Evolutionary conservation across 37 sponge, comb jelly and placozoan genomes (phyloP), one percentile per base, ranked within the genome.

Genomic region (Lycopodina hypogea): DNA sequence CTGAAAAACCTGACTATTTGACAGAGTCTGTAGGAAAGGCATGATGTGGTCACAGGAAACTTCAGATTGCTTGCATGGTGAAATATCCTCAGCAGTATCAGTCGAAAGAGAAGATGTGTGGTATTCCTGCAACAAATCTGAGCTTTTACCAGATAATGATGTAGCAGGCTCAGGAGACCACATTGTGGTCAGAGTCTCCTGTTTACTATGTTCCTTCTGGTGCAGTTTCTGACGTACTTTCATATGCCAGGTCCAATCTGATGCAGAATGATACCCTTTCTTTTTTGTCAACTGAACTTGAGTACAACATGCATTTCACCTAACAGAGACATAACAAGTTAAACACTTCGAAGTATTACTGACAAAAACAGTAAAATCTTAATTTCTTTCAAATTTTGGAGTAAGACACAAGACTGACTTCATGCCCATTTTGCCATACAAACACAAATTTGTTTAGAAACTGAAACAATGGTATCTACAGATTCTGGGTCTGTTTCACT

Each of bases 231-330:
- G 4, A 28, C 74, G 50, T 50, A n/a, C 50, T n/a, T 4, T 48
- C 9, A 81, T 38, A 51, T 81, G 81, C 30, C 52, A 35, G 35
- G 71, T 61, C 81, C 81, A 81, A 57, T 81, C 71, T 37, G 81
- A 71, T 29, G 71, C 57, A 56, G 68, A n/a, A 45, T 33, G 30
- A 36, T 22, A 2, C 1, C 57, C 57, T n/a, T 9, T 28, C n/a
- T 70, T 79, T 79, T 21, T 30, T 34, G 3, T 70, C 80, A 30
- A 79, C 38, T 3, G 80, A 12, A 7, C 53, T 19, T 28, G 21
- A 32, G 50, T 57, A 28, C 72, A 81, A 6, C 23, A n/a, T 35
- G 8, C 38, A 24, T 7, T 4, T 51, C 38, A 42, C 38, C n/a
- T 7, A 68, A 34, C 26, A 45, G 24, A 57, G 32, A 28, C 22